phyloP scores from a whole-genome alignment of 2,888 invertebrate genomes.

The Mellilla xanthometata region DNA sequence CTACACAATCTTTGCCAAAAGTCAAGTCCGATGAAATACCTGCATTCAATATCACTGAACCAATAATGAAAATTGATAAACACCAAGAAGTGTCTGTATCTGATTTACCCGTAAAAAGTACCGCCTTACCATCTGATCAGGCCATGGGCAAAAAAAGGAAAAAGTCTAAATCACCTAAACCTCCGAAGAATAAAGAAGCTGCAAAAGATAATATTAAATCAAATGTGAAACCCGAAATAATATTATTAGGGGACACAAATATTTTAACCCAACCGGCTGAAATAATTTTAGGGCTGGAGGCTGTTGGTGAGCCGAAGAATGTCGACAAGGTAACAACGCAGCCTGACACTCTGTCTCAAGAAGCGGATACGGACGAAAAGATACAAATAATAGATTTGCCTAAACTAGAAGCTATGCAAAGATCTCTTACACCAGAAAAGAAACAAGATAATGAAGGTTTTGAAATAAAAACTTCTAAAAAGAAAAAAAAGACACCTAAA shows the following conservation, averaged over 20 bases:
- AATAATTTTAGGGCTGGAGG: too few relatives aligned
- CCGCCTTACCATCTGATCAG: conserved; percentile 26
- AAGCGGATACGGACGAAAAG: background rate
- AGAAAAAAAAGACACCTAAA: conserved; percentile 46
- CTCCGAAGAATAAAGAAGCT: conserved; percentile 25
- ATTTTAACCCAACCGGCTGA: background rate
- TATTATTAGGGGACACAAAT: background rate
- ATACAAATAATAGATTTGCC: background rate
- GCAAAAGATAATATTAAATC: conserved; percentile 3
- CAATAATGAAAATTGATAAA: background rate
- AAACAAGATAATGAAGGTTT: conserved; percentile 30
- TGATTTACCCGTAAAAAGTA: conserved; percentile 2
- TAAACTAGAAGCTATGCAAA: conserved; percentile 5
- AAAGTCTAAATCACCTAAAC: conserved; percentile 35
- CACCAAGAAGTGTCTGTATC: background rate
- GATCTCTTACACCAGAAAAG: conserved; percentile 14
- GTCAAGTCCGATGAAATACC: conserved; percentile 7
- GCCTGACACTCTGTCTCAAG: background rate
- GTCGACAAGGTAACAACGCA: too few relatives aligned
- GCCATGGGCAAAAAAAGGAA: conserved; percentile 41
- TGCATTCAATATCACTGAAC: background rate
- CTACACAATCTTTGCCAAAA: conserved; percentile 1
- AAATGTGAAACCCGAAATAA: conserved; percentile 4
- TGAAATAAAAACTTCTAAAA: conserved; percentile 39
- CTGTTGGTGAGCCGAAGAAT: too few relatives aligned